A percentile compares a stretch with the other conserved stretches of the same genome.
Conservation (phyloP, 2,888 invertebrate genomes). For the Loripinus fragilis region DNA sequence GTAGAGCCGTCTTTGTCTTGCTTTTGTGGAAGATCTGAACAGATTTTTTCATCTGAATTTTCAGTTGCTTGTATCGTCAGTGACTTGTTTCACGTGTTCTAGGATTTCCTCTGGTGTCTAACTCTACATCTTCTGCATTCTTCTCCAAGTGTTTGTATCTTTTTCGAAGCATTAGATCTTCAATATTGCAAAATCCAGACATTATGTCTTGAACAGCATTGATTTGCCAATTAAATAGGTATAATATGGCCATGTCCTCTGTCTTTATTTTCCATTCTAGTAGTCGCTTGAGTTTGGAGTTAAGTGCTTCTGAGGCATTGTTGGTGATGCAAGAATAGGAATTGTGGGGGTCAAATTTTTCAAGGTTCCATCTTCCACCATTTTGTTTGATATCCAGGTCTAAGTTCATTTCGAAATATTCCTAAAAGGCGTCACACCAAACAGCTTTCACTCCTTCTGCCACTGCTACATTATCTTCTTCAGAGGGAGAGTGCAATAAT, state of each 20-base stretch:
- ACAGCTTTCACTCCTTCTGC: too few relatives aligned
- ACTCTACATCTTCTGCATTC: background rate
- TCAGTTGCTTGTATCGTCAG: too few relatives aligned
- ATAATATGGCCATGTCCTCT: background rate
- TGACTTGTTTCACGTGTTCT: too few relatives aligned
- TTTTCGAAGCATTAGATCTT: background rate
- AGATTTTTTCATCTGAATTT: too few relatives aligned
- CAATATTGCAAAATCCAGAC: background rate
- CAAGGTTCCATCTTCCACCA: background rate
- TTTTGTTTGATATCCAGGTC: background rate
- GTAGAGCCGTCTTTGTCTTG: too few relatives aligned
- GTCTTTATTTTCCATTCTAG: background rate
- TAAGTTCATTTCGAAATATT: background rate
- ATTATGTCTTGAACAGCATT: background rate
- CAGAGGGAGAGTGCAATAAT: too few relatives aligned
- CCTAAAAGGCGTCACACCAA: too few relatives aligned
- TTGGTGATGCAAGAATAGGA: background rate
- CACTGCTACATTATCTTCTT: too few relatives aligned
- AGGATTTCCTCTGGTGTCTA: background rate
- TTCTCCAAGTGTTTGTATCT: background rate
- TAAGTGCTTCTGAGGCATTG: background rate
- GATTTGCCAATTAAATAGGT: background rate
- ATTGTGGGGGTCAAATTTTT: background rate
- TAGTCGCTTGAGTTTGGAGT: background rate
- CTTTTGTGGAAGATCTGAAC: too few relatives aligned